Base-by-base conservation (phyloP, 2,888 invertebrate species). In the Apotomis capreana region DNA sequence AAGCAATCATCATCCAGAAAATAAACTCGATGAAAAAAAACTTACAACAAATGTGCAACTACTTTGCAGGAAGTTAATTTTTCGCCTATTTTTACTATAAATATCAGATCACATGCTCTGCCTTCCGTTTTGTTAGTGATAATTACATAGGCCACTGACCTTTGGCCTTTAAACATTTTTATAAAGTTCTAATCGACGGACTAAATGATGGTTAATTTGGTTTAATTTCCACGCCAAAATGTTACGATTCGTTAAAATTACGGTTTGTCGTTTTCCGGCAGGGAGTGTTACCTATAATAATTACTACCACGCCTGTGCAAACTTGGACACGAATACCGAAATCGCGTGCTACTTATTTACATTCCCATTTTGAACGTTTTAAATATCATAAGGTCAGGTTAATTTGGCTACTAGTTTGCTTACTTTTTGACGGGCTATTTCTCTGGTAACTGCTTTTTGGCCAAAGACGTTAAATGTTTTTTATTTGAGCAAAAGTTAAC, bases 201-300 rank as follows among this genome's bases (percentile, higher is more conserved):
- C 9, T 68, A 61, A 68, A 54, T 62, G 26, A 5, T 37, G 46
- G 13, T 52, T 52, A 2, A 58, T 58, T 65, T 58, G 51, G 62
- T 49, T 70, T 64, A 55, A 54, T 54, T 67, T 70, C 40, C 55
- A 55, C 26, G 15, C 51, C 13, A 36, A 70, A 67, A 71, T 44
- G 52, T 67, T 55, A 70, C 67, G 57, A 68, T 46, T 68, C 51
- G 15, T 15, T 61, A 51, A 61, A 67, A 71, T 68, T 61, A 68
- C 44, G 37, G 54, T 57, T 46, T 55, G 36, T 61, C 69, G 60
- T 60, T 57, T 69, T 49, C 65, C 65, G 55, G 44, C 61, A 67
- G 62, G 68, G 72, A 63, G 72, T 72, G 72, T 68, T 63, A n/a
- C n/a, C n/a, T n/a, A 54, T 13, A 57, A 68, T 72, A 72, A 68